Conservation (phyloP, 2,888 invertebrate species). For the Dryobota labecula region DNA sequence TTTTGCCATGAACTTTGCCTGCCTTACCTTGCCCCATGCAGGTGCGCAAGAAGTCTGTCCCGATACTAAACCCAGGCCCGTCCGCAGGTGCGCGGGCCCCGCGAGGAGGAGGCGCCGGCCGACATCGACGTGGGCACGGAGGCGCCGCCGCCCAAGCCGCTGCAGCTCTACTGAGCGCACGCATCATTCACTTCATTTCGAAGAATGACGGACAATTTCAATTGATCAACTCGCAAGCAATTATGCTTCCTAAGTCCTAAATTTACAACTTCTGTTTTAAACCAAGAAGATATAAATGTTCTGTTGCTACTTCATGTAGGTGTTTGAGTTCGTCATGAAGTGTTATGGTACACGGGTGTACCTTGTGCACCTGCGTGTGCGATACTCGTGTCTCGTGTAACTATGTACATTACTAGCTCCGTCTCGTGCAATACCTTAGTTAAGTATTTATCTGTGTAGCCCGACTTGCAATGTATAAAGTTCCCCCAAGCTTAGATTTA, state of each 20-base stretch:
- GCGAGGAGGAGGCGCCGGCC: constrained; percentile 81
- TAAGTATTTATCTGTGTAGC: constrained; percentile 89
- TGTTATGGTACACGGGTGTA: constrained; percentile 6
- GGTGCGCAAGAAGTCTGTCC: too few relatives aligned
- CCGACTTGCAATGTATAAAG: constrained; percentile 86
- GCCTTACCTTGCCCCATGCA: too few relatives aligned
- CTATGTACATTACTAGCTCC: constrained; percentile 87
- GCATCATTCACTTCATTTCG: too few relatives aligned
- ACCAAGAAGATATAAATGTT: too few relatives aligned
- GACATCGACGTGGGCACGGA: constrained; percentile 90
- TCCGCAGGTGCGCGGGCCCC: constrained; percentile 80
- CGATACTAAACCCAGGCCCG: not conserved
- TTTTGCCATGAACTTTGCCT: too few relatives aligned
- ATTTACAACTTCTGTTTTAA: not conserved
- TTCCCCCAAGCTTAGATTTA: constrained; percentile 65
- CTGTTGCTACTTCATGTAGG: not conserved
- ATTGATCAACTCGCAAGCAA: not conserved
- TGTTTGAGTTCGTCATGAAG: not conserved
- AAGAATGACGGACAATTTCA: not conserved
- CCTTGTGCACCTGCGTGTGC: constrained; percentile 3
- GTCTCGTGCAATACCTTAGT: constrained; percentile 89
- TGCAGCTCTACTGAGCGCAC: constrained; percentile 58
- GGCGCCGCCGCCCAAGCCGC: constrained; percentile 78
- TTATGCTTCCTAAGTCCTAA: not conserved
- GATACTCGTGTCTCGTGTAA: constrained; percentile 78